Conservation (phyloP, 2,113 vertebrate genomes). For the Macrotis lagotis region DNA sequence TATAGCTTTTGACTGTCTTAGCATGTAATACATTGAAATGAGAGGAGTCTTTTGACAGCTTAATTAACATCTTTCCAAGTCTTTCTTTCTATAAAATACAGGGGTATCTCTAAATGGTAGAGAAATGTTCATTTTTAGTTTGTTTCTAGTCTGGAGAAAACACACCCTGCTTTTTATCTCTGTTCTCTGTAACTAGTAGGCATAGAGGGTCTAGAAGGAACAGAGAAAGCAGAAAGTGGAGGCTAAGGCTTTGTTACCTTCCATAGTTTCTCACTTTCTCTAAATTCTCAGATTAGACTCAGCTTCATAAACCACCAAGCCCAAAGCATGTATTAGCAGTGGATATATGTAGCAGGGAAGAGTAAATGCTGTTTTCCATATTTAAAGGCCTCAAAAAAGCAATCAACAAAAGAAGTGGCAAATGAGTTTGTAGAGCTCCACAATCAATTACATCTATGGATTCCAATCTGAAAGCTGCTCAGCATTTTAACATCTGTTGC, state of each 20-base stretch:
- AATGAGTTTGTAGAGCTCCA: slow-evolving; percentile 50
- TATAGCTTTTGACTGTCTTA: slow-evolving; percentile 67
- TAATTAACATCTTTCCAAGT: slow-evolving; percentile 73
- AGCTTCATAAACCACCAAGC: slow-evolving; percentile 25
- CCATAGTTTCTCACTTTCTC: not conserved
- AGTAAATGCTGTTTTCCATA: slow-evolving; percentile 48
- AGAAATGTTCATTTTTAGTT: slow-evolving; percentile 47
- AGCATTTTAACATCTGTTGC: slow-evolving; percentile 56
- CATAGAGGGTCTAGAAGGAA: not conserved
- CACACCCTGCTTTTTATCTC: not conserved
- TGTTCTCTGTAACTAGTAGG: not conserved
- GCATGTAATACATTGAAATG: slow-evolving; percentile 51
- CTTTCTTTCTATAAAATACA: slow-evolving; percentile 68
- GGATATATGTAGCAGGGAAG: slow-evolving; percentile 18
- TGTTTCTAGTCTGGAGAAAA: slow-evolving; percentile 25
- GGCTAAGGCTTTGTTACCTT: slow-evolving; percentile 35
- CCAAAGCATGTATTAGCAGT: not conserved
- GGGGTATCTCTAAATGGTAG: slow-evolving; percentile 24
- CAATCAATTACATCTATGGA: slow-evolving; percentile 51
- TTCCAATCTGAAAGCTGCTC: slow-evolving; percentile 55
- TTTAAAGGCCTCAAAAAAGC: slow-evolving; percentile 46
- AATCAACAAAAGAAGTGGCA: slow-evolving; percentile 55
- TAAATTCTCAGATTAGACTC: not conserved
- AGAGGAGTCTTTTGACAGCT: slow-evolving; percentile 74
- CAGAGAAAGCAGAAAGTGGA: not conserved